Percentiles rank a stretch among this genome's conserved stretches.
These are phyloP conservation scores for Entelurus aequoreus DNA, from an alignment of 2,113 vertebrate genomes.

Conservation along the genomic window DNA sequence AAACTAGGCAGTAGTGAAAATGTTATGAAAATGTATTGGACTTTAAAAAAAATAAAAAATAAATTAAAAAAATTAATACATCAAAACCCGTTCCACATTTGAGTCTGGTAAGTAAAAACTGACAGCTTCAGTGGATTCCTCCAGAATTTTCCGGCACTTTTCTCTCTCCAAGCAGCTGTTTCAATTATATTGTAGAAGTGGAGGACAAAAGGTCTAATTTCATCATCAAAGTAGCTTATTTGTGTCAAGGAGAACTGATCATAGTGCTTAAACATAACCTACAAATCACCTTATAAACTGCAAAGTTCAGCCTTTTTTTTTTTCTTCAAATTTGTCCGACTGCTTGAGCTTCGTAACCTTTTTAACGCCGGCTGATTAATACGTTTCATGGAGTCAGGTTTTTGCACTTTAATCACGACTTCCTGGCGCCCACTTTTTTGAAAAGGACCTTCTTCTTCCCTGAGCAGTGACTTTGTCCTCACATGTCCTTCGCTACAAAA, in stretches of 20 bases:
- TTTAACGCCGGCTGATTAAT: not conserved
- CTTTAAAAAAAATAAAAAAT: too few species aligned
- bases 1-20: too few species aligned
- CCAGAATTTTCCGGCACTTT: too few species aligned
- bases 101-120: too few species aligned
- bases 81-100: too few species aligned
- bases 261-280: not conserved
- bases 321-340: not conserved
- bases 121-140: too few species aligned
- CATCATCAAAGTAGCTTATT: not conserved
- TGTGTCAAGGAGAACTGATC: not conserved
- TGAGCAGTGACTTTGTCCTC: not conserved
- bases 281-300: too few species aligned
- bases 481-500: not conserved
- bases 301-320: too few species aligned
- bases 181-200: not conserved
- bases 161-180: too few species aligned
- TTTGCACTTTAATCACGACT: not conserved
- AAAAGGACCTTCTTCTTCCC: not conserved
- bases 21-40: too few species aligned
- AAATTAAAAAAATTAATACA: too few species aligned
- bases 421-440: not conserved
- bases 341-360: not conserved
- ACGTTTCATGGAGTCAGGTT: not conserved
- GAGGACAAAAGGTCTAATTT: not conserved